Evolutionary conservation across 2,113 vertebrate genomes (phyloP).

Genomic region (Nycticebus coucang): DNA sequence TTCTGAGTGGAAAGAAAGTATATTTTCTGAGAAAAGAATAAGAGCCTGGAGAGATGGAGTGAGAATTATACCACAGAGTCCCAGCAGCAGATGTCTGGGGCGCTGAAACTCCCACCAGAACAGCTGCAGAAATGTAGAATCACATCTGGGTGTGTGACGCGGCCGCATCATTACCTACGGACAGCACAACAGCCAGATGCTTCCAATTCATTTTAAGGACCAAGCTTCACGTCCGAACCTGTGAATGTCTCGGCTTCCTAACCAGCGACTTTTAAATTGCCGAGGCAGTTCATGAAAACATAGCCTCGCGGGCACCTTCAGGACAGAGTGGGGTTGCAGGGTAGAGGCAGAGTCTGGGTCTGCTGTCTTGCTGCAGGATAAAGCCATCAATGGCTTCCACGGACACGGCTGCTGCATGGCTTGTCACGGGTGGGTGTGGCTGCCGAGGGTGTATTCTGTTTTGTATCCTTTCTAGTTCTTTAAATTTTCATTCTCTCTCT

Average conservation of each 20-base stretch:
- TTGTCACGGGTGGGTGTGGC: not conserved
- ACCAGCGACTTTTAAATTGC: not conserved
- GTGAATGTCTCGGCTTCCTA: constrained; percentile 66
- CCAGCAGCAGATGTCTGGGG: constrained; percentile 88
- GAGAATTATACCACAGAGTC: constrained; percentile 83
- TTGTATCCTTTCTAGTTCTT: not conserved
- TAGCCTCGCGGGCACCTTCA: not conserved
- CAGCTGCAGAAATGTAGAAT: constrained; percentile 89
- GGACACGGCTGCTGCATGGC: fast-evolving
- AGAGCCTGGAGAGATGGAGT: constrained; percentile 83
- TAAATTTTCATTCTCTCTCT: not conserved
- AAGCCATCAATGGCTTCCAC: not conserved
- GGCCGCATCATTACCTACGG: constrained; percentile 87
- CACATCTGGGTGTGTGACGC: constrained; percentile 87
- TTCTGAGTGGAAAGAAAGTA: constrained; percentile 62
- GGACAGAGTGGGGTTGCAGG: not conserved
- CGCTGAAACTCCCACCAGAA: constrained; percentile 88
- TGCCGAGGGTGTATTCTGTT: not conserved
- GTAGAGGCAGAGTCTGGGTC: not conserved
- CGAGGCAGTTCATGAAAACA: not conserved
- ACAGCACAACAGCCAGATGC: constrained; percentile 88
- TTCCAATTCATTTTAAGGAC: constrained; percentile 85
- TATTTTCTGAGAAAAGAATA: constrained; percentile 81
- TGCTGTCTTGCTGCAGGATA: not conserved
- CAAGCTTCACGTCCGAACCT: constrained; percentile 77